Conservation (phyloP, 2,888 invertebrate species). For the Leptinotarsa peninsularis region DNA sequence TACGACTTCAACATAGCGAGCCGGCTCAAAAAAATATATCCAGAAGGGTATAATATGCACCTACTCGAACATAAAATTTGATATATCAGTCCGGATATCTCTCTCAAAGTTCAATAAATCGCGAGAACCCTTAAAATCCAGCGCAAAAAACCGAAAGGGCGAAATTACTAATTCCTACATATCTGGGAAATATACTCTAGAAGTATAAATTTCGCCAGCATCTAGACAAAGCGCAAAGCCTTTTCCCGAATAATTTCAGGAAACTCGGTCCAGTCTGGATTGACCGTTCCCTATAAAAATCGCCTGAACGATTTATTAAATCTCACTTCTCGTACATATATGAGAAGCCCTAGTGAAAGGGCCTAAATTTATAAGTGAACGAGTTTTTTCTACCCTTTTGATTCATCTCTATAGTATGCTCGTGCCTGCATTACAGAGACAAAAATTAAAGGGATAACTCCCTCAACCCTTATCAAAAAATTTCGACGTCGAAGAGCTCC, state of each 20-base stretch:
- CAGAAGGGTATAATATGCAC: slow-evolving; percentile 39
- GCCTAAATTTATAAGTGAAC: slow-evolving; percentile 47
- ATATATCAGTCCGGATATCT: slow-evolving; percentile 35
- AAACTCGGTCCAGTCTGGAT: slow-evolving; percentile 22
- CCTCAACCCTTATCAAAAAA: slow-evolving; percentile 43
- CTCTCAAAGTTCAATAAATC: slow-evolving; percentile 53
- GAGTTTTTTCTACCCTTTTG: slow-evolving; percentile 43
- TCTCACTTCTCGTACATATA: slow-evolving; percentile 32
- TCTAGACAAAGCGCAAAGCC: slow-evolving; percentile 32
- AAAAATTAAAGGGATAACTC: slow-evolving; percentile 42
- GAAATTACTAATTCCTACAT: slow-evolving; percentile 53
- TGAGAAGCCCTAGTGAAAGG: slow-evolving; percentile 38
- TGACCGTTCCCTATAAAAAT: slow-evolving; percentile 34
- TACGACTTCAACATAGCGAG: slow-evolving; percentile 29
- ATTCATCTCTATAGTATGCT: slow-evolving; percentile 34
- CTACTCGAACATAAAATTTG: slow-evolving; percentile 45
- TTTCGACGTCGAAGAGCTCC: slow-evolving; percentile 36
- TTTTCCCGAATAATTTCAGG: slow-evolving; percentile 22
- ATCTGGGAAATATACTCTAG: slow-evolving; percentile 43
- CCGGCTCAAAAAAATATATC: slow-evolving; percentile 30
- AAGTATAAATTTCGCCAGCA: slow-evolving; percentile 35
- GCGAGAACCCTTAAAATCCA: slow-evolving; percentile 48
- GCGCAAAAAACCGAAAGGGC: slow-evolving; percentile 52
- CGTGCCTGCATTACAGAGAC: slow-evolving; percentile 34
- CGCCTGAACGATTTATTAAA: slow-evolving; percentile 37